Conservation (phyloP, 2,888 invertebrate genomes). For the Gymnosoma rotundatum region DNA sequence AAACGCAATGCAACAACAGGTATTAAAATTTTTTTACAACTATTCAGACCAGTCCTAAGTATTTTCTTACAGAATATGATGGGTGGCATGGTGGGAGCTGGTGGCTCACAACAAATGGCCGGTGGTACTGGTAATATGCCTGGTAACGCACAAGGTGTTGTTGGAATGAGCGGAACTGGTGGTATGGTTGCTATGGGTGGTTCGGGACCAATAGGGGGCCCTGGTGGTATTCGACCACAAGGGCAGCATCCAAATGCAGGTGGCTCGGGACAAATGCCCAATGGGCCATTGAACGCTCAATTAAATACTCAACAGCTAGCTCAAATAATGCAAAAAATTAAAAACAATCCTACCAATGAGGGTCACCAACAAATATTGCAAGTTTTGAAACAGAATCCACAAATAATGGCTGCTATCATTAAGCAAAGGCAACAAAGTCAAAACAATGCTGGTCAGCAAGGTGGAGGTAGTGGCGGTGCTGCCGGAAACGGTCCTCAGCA, state of each 20-base stretch:
- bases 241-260: constrained; percentile 77
- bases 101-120: constrained; percentile 78
- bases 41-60: neutral
- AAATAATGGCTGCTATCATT: constrained; percentile 97
- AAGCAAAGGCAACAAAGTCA: constrained; percentile 89
- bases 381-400: constrained; percentile 96
- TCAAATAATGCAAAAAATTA: constrained; percentile 94
- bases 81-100: constrained; percentile 78
- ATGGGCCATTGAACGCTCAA: constrained; percentile 76
- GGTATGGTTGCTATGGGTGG: constrained; percentile 74
- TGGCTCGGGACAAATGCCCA: constrained; percentile 74
- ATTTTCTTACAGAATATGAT: constrained; percentile 78
- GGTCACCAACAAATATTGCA: constrained; percentile 95
- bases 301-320: constrained; percentile 87
- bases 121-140: constrained; percentile 74
- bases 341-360: constrained; percentile 94
- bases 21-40: neutral
- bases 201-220: constrained; percentile 71
- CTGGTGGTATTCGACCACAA: constrained; percentile 81
- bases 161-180: constrained; percentile 75
- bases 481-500: constrained; percentile 77
- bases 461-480: constrained; percentile 73
- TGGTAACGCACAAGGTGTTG: constrained; percentile 64
- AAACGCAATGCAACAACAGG: constrained; percentile 80
- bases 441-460: constrained; percentile 76